Evolutionary conservation across 2,113 vertebrate species (phyloP).

Genomic region (Leiothrix lutea): DNA sequence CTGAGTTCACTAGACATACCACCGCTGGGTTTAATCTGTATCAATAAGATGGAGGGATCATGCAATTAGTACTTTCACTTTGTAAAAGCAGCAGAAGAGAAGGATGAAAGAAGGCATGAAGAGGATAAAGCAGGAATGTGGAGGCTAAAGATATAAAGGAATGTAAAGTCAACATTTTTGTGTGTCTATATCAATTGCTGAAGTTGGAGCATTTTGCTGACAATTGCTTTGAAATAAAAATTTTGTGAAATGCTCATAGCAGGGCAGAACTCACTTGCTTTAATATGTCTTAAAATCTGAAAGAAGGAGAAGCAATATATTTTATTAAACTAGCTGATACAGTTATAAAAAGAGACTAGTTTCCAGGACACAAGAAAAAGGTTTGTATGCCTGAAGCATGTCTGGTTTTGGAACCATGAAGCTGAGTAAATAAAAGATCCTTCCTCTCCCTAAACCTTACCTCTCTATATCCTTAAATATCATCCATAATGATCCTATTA

Average conservation of each 20-base stretch:
- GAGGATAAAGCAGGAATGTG: background rate
- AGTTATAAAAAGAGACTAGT: slow-evolving; percentile 48
- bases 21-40: slow-evolving; percentile 62
- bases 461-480: slow-evolving; percentile 3
- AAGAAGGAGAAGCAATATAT: slow-evolving; percentile 54
- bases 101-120: slow-evolving; percentile 24
- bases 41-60: slow-evolving; percentile 37
- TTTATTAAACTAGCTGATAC: slow-evolving; percentile 60
- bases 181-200: background rate
- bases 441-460: slow-evolving; percentile 10
- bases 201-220: slow-evolving; percentile 49
- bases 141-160: slow-evolving; percentile 13
- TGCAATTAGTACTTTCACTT: slow-evolving; percentile 60
- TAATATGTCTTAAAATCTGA: slow-evolving; percentile 51
- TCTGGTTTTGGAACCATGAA: slow-evolving; percentile 35
- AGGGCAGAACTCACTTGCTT: slow-evolving; percentile 39
- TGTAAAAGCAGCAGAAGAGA: slow-evolving; percentile 45
- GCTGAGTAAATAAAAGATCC: slow-evolving; percentile 34
- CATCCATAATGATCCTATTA: slow-evolving; percentile 31
- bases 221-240: slow-evolving; percentile 50
- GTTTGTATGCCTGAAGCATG: slow-evolving; percentile 50
- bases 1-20: slow-evolving; percentile 58
- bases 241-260: slow-evolving; percentile 32
- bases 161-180: slow-evolving; percentile 51
- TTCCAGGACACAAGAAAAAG: slow-evolving; percentile 40